Evolutionary conservation across 2,888 invertebrate species (phyloP), one percentile per base, ranked within the genome.

Genomic region (Lissocephala sabroskyi): DNA sequence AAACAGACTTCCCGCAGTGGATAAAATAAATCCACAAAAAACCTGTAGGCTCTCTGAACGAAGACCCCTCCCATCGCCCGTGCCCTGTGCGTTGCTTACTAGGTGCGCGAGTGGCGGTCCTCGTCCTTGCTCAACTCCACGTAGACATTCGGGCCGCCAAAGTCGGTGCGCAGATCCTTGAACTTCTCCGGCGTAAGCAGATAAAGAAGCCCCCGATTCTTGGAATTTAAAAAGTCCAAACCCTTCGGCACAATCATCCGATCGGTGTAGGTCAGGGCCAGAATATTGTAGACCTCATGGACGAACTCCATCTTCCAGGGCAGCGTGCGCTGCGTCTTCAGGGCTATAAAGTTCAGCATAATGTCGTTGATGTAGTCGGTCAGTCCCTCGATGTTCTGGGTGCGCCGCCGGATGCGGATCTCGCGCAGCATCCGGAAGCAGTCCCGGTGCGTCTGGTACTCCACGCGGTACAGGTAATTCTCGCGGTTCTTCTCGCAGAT

Each of bases 271-370:
- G 82, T 68, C 48, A 84, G 37, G 0, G 70, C 84, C 30, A 82
- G 9, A 1, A 64, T 63, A 47, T 84, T 83, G 48, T 81, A 83
- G 5, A 84, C 70, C 23, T 84, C 84, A 48, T 76, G 80, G 2
- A 81, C 55, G 26, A 81, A 82, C 49, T 83, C 79, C 46, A 78
- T 81, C 48, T 81, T 84, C 78, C 84, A 80, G 13, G 83, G 83
- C 66, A 83, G 70, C 0, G 81, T 73, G 5, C 82, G 79, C 3
- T 59, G 52, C 0, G 82, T 82, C 59, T 82, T 84, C 0, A 76
- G 47, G 2, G 70, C 76, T 0, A 82, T 68, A 32, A 66, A 71
- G 9, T 59, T 71, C 3, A 79, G 65, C 79, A 83, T 79, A 1
- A 71, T 59, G 23, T 73, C 49, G 52, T 84, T 83, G 2, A 83